phyloP scores from a whole-genome alignment of 2,113 vertebrate genomes.

The Romanogobio albipinnatus region DNA sequence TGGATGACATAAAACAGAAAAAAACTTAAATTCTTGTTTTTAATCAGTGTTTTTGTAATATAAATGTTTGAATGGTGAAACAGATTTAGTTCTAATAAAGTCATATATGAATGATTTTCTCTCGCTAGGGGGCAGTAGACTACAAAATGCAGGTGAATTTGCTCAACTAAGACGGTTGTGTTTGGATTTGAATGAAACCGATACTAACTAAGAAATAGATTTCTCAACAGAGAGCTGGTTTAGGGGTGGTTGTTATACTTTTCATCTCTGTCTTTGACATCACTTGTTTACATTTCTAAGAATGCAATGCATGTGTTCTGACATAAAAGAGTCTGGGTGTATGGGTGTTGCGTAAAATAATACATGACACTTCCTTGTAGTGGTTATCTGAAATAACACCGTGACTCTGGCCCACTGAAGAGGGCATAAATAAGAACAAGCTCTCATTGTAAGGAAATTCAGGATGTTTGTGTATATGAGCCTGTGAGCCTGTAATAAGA shows the following conservation, averaged over 20 bases:
- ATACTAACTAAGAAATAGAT: constrained; percentile 14
- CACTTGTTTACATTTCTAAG: not conserved
- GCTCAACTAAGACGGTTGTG: not conserved
- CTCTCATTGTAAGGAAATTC: not conserved
- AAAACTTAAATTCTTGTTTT: not conserved
- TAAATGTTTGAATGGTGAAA: not conserved
- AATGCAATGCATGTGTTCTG: not conserved
- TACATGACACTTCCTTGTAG: not conserved
- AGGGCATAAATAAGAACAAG: not conserved
- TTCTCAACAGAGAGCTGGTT: not conserved
- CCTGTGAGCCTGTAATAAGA: not conserved
- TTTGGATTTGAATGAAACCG: not conserved
- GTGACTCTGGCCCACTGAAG: not conserved
- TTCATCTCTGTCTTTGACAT: not conserved
- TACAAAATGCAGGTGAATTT: not conserved
- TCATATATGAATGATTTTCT: not conserved
- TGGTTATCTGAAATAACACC: not conserved
- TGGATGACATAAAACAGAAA: not conserved
- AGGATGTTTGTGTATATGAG: not conserved
- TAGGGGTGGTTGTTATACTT: not conserved
- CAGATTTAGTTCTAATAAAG: not conserved
- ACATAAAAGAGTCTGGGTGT: not conserved
- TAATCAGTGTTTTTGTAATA: too few relatives aligned
- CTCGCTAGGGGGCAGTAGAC: constrained; percentile 55
- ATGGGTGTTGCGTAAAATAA: not conserved